Evolutionary conservation across 2,797 vertebrate genomes (phyloP), one percentile per base, ranked within the genome.

Genomic region (Eremophila alpestris): DNA sequence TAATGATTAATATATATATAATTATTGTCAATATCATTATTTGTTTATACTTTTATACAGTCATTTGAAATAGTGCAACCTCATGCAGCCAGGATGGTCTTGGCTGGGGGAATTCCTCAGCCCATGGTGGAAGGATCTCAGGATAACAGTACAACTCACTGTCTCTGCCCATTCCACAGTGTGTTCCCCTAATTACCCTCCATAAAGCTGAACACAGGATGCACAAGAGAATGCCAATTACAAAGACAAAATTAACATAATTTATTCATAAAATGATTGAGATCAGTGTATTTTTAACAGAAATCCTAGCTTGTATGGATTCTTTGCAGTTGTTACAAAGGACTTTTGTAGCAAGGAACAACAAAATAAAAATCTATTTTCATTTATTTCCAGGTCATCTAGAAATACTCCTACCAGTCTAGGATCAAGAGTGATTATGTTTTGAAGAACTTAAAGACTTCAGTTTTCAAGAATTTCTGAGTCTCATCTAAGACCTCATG

Each of bases 41-140:
- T 62, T 9, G 5, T 52, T 73, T 65, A 14, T 24, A 14, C 3
- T 27, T 78, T 43, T 30, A 48, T 51, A 8, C 4, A 76, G 32
- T 52, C 1, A 41, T 32, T 87, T 56, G n/a, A 43, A 90, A 65
- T 30, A 85, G 62, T 2, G 30, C 23, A 63, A n/a, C 68, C 41
- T 58, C 0, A 0, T 48, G 36, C 27, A 70, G 49, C 41, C 60
- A 56, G 29, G 41, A 27, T 3, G 5, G 48, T 48, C 12, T 22
- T 63, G 52, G 52, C 49, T 63, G 29, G 19, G 30, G 16, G 18
- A 48, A 36, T 52, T 80, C 73, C 71, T 79, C 9, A 36, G 40
- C 19, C 40, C 36, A 29, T 1, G 9, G 49, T 30, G 24, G 49
- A 64, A 74, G 49, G 46, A 43, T 43, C 45, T 63, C 65, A 54